Conservation (phyloP, 35 echinoderm and acorn worm genomes). For the Stichopus chloronotus region DNA sequence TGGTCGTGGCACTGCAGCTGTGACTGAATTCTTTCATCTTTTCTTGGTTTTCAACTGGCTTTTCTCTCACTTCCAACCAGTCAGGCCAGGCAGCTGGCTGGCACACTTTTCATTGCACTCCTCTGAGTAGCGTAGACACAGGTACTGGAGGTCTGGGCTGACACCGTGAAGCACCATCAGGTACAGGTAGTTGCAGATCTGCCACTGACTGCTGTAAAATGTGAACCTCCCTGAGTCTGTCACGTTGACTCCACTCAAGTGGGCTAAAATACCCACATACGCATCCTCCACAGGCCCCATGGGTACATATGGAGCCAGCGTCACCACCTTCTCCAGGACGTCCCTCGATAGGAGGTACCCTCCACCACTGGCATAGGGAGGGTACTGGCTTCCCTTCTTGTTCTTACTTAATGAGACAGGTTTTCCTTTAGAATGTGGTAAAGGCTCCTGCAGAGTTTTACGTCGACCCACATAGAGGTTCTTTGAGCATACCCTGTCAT, state of each 20-base stretch:
- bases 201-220: slow-evolving; percentile 83
- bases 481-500: slow-evolving; percentile 59
- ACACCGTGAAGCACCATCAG: slow-evolving; percentile 85
- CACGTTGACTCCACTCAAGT: slow-evolving; percentile 37
- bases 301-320: slow-evolving; percentile 56
- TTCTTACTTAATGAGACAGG: slow-evolving; percentile 53
- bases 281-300: slow-evolving; percentile 84
- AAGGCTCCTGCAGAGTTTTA: slow-evolving; percentile 38
- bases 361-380: slow-evolving; percentile 71
- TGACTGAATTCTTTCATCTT: too few relatives aligned
- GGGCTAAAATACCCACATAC: slow-evolving; percentile 83
- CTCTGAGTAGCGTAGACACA: slow-evolving; percentile 76
- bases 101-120: slow-evolving; percentile 62
- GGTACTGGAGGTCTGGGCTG: slow-evolving; percentile 76
- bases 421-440: slow-evolving; percentile 47
- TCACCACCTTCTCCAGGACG: slow-evolving; percentile 77
- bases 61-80: slow-evolving; percentile 18
- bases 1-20: too few relatives aligned
- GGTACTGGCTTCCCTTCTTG: slow-evolving; percentile 47
- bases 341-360: slow-evolving; percentile 87
- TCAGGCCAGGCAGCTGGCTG: neutral
- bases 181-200: slow-evolving; percentile 90
- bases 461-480: slow-evolving; percentile 75
- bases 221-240: slow-evolving; percentile 85
- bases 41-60: too few relatives aligned